Percentiles rank a stretch among this genome's conserved stretches.
Evolutionary conservation across 1,140 invertebrate genomes (phyloP).

Genomic region (Panagrolaimus sp.): DNA sequence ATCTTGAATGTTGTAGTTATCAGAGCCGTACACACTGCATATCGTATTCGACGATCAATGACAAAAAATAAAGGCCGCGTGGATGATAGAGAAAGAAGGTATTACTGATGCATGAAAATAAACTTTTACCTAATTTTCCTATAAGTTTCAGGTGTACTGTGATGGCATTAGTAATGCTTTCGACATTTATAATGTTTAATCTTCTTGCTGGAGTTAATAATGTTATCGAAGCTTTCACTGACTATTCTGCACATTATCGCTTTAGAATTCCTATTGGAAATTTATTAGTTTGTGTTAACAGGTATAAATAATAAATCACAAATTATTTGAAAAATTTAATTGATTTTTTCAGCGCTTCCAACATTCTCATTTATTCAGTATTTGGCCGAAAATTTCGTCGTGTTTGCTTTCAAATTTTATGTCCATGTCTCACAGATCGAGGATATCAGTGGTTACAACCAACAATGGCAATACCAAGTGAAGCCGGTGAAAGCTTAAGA

Average conservation of each 20-base stretch:
- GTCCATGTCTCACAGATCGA: constrained; percentile 25
- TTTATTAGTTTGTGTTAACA: constrained; percentile 53
- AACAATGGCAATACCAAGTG: not conserved
- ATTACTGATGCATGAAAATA: not conserved
- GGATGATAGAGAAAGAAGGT: constrained; percentile 44
- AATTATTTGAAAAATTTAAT: constrained; percentile 1
- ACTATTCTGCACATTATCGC: constrained; percentile 16
- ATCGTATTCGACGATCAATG: constrained; percentile 40
- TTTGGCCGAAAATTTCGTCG: constrained; percentile 45
- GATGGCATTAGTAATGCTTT: constrained; percentile 52
- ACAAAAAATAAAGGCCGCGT: constrained; percentile 37
- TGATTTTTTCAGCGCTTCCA: constrained; percentile 40
- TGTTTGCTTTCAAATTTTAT: constrained; percentile 32
- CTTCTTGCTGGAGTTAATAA: constrained; percentile 53
- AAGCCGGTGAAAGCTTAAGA: not conserved
- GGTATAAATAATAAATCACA: constrained; percentile 35
- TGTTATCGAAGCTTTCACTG: constrained; percentile 48
- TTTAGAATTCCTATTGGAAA: constrained; percentile 52
- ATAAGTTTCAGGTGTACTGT: constrained; percentile 49
- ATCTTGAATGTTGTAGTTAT: constrained; percentile 45
- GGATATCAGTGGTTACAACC: constrained; percentile 4
- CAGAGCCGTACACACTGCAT: constrained; percentile 41
- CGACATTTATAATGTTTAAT: constrained; percentile 53
- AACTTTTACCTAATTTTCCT: not conserved
- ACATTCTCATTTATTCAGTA: constrained; percentile 50